Conservation (phyloP, 1,140 invertebrate genomes). For the Teleopsis dalmanni region DNA sequence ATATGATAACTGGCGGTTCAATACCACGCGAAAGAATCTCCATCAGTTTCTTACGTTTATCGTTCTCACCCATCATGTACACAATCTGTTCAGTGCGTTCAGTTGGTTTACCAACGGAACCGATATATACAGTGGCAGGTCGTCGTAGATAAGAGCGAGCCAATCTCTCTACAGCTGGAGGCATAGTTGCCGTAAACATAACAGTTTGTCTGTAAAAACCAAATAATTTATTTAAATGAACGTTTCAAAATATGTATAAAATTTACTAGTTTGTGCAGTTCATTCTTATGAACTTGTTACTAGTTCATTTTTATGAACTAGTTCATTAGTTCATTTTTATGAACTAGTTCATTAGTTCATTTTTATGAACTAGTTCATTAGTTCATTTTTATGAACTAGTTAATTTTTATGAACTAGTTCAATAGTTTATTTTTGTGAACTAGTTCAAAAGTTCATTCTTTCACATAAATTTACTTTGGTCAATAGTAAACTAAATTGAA, state of each 20-base stretch:
- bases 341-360: too few species aligned
- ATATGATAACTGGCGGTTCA: constrained; percentile 97
- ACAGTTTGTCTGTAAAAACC: constrained; percentile 81
- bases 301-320: too few species aligned
- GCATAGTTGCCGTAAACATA: constrained; percentile 99
- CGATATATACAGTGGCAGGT: constrained; percentile 97
- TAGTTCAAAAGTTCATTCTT: too few species aligned
- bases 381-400: too few species aligned
- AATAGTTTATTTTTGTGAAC: too few species aligned
- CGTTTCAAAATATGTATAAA: not conserved
- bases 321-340: too few species aligned
- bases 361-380: too few species aligned
- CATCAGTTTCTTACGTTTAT: constrained; percentile 86
- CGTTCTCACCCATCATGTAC: constrained; percentile 87
- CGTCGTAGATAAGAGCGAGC: constrained; percentile 90
- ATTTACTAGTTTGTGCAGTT: too few species aligned
- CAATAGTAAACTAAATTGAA: too few species aligned
- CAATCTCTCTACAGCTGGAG: constrained; percentile 90
- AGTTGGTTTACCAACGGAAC: constrained; percentile 95
- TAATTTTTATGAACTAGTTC: too few species aligned
- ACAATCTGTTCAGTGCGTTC: constrained; percentile 98
- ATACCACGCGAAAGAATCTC: constrained; percentile 79
- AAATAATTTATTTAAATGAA: not conserved
- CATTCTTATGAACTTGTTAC: too few species aligned
- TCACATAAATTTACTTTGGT: too few species aligned